Percentiles rank a stretch among this genome's conserved stretches.
phyloP scores from a whole-genome alignment of 2,113 vertebrate genomes.

The Chrysemys picta region DNA sequence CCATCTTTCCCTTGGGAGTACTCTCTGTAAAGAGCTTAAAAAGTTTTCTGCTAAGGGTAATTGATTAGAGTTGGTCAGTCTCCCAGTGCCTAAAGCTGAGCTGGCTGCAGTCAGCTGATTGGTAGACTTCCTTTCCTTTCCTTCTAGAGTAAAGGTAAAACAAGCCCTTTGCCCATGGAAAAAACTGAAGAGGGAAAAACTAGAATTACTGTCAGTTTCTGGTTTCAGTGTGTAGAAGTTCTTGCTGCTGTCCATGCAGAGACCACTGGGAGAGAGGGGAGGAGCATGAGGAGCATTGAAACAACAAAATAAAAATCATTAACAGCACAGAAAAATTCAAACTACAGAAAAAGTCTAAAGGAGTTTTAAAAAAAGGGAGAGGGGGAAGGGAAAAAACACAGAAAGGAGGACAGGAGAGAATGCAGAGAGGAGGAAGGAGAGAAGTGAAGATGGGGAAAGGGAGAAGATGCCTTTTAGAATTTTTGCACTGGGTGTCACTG shows the following conservation, averaged over 20 bases:
- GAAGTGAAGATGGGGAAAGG: not conserved
- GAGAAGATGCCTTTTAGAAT: not conserved
- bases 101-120: not conserved
- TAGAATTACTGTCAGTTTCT: not conserved
- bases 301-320: not conserved
- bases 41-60: not conserved
- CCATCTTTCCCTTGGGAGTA: not conserved
- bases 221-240: not conserved
- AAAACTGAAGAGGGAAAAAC: fast-evolving
- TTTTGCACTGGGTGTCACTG: not conserved
- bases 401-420: not conserved
- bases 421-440: not conserved
- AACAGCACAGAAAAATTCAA: not conserved
- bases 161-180: not conserved
- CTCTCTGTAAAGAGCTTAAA: not conserved
- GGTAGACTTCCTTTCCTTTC: not conserved
- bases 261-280: not conserved
- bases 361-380: fast-evolving
- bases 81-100: not conserved
- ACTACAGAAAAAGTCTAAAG: not conserved
- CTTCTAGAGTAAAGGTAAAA: not conserved
- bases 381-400: not conserved
- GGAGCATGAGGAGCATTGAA: not conserved
- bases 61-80: not conserved
- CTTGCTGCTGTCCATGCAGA: not conserved